phyloP scores from a whole-genome alignment of 1,140 invertebrate genomes.

The Mylabris phalerata region DNA sequence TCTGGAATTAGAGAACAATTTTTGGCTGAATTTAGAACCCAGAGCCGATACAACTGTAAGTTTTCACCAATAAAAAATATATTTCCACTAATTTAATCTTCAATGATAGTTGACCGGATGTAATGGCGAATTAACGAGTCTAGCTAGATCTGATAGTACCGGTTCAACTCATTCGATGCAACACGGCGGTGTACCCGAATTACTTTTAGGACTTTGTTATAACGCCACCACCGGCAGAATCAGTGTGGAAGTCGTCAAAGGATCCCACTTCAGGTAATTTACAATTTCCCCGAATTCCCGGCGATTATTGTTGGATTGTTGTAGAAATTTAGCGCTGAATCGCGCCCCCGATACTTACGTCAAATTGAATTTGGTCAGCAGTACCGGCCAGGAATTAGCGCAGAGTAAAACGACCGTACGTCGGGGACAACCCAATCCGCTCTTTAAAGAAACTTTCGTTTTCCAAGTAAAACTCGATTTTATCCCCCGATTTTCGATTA shows the following conservation, averaged over 20 bases:
- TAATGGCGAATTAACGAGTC: slow-evolving; percentile 60
- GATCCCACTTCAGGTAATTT: slow-evolving; percentile 77
- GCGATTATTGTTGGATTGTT: not conserved
- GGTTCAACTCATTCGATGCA: slow-evolving; percentile 88
- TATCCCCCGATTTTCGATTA: slow-evolving; percentile 9
- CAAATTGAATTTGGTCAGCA: slow-evolving; percentile 83
- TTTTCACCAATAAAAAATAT: slow-evolving; percentile 5
- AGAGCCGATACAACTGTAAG: slow-evolving; percentile 72
- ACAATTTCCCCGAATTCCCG: slow-evolving; percentile 40
- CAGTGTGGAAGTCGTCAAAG: slow-evolving; percentile 88
- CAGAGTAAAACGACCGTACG: slow-evolving; percentile 84
- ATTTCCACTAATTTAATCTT: not conserved
- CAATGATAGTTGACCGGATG: slow-evolving; percentile 35
- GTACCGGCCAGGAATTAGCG: slow-evolving; percentile 86
- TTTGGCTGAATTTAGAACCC: slow-evolving; percentile 82
- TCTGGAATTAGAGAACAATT: slow-evolving; percentile 79
- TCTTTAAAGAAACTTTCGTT: slow-evolving; percentile 93
- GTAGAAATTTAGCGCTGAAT: slow-evolving; percentile 60
- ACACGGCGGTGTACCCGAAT: slow-evolving; percentile 82
- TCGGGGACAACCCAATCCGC: slow-evolving; percentile 86
- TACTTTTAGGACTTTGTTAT: slow-evolving; percentile 82
- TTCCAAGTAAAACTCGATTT: slow-evolving; percentile 65
- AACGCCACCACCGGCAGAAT: slow-evolving; percentile 88
- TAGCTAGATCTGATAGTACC: slow-evolving; percentile 84
- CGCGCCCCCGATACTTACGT: slow-evolving; percentile 90